Percentiles rank a stretch among this genome's conserved stretches.
Evolutionary conservation across 1,140 invertebrate genomes (phyloP).

Genomic region (Diuraphis noxia): DNA sequence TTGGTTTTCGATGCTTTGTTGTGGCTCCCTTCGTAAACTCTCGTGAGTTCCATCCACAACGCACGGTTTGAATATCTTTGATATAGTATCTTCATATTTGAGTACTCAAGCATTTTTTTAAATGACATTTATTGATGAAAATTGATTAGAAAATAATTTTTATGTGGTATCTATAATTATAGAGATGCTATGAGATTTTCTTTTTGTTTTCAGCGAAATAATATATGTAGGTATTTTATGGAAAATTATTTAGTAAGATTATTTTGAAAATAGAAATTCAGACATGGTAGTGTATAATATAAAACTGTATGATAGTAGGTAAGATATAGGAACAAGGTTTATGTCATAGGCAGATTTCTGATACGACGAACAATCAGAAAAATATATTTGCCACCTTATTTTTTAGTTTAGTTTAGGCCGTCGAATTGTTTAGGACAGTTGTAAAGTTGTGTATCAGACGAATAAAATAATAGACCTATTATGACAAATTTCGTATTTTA

Average conservation of each 20-base stretch:
- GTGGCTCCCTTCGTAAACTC: too few relatives aligned
- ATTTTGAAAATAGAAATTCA: background rate
- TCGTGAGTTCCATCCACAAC: too few relatives aligned
- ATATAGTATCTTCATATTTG: background rate
- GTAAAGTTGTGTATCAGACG: background rate
- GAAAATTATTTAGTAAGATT: background rate
- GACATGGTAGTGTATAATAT: background rate
- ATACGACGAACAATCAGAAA: background rate
- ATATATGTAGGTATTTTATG: background rate
- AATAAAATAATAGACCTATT: background rate
- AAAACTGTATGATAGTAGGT: background rate
- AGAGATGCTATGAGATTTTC: background rate
- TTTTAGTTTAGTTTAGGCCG: background rate
- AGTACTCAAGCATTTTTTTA: background rate
- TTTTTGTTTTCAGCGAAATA: background rate
- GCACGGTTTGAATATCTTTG: too few relatives aligned
- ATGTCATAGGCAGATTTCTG: background rate
- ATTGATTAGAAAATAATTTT: background rate
- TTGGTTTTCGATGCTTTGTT: too few relatives aligned
- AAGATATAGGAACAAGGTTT: background rate
- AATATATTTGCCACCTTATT: background rate
- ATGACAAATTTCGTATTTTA: background rate
- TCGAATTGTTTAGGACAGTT: background rate
- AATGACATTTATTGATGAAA: background rate
- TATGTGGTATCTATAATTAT: background rate